Evolutionary conservation across 1,140 invertebrate genomes (phyloP).

Genomic region (Lucilia cuprina): DNA sequence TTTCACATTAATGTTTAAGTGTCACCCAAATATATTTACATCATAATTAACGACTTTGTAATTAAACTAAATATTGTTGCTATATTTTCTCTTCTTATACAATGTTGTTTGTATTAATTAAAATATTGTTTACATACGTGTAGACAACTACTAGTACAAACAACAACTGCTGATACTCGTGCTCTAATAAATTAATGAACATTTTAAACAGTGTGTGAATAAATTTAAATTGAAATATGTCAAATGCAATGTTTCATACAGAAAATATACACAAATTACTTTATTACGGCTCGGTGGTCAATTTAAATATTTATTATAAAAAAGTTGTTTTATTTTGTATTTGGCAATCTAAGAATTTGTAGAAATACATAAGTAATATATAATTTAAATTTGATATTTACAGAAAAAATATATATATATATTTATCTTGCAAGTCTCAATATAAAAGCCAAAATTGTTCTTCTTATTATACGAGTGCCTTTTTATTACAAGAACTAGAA

Average conservation of each 20-base stretch:
- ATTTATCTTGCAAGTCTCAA: no score
- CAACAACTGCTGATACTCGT: not conserved
- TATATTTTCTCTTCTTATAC: not conserved
- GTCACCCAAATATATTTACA: no score
- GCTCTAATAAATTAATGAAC: not conserved
- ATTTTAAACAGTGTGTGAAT: not conserved
- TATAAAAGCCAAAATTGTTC: no score
- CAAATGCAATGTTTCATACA: conserved; percentile 11
- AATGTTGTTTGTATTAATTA: not conserved
- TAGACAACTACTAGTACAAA: not conserved
- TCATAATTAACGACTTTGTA: not conserved
- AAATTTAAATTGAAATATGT: not conserved
- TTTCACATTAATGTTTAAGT: no score
- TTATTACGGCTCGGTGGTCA: not conserved
- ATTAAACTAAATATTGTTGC: no score
- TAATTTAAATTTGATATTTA: no score
- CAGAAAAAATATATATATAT: no score
- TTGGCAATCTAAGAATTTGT: not conserved
- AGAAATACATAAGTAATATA: no score
- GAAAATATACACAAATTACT: not conserved
- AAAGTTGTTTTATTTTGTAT: not conserved
- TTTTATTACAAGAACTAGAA: no score
- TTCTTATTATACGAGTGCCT: no score
- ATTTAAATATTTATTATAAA: not conserved
- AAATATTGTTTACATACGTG: not conserved